phyloP scores from a whole-genome alignment of 2,888 invertebrate genomes.

The Agriotes lineatus region DNA sequence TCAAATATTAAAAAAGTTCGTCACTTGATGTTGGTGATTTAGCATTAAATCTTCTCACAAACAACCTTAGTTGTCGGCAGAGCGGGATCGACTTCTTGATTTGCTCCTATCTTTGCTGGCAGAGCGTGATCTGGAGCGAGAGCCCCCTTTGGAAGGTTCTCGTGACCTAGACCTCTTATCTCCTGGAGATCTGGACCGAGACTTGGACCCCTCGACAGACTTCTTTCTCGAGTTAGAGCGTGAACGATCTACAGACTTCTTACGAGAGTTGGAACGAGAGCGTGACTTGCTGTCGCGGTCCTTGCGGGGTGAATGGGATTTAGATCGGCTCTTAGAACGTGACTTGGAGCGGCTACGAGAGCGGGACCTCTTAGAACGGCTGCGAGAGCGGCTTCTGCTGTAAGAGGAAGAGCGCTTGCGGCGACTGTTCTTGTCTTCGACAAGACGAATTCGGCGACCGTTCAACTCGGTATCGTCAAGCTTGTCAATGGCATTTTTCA shows the following conservation, averaged over 20 bases:
- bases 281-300: slow-evolving; percentile 57
- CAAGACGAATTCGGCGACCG: slow-evolving; percentile 90
- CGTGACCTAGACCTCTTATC: slow-evolving; percentile 50
- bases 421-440: slow-evolving; percentile 85
- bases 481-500: slow-evolving; percentile 97
- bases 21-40: not conserved
- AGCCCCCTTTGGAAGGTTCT: slow-evolving; percentile 59
- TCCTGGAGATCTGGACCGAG: slow-evolving; percentile 48
- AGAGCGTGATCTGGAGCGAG: slow-evolving; percentile 62
- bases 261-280: slow-evolving; percentile 63
- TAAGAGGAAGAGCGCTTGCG: slow-evolving; percentile 67
- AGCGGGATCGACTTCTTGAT: slow-evolving; percentile 59
- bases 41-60: not conserved
- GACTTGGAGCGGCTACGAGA: slow-evolving; percentile 58
- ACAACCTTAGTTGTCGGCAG: slow-evolving; percentile 53
- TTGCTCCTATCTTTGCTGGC: slow-evolving; percentile 60
- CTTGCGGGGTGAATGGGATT: slow-evolving; percentile 31
- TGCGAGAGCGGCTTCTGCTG: slow-evolving; percentile 67
- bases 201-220: slow-evolving; percentile 56
- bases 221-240: slow-evolving; percentile 47
- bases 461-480: slow-evolving; percentile 96
- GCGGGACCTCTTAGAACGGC: slow-evolving; percentile 67
- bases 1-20: slow-evolving; percentile 10
- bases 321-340: slow-evolving; percentile 57
- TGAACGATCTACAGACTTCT: slow-evolving; percentile 62